These are phyloP conservation scores for Anguilla anguilla DNA, from an alignment of 2,797 vertebrate species.

Conservation along the genomic window DNA sequence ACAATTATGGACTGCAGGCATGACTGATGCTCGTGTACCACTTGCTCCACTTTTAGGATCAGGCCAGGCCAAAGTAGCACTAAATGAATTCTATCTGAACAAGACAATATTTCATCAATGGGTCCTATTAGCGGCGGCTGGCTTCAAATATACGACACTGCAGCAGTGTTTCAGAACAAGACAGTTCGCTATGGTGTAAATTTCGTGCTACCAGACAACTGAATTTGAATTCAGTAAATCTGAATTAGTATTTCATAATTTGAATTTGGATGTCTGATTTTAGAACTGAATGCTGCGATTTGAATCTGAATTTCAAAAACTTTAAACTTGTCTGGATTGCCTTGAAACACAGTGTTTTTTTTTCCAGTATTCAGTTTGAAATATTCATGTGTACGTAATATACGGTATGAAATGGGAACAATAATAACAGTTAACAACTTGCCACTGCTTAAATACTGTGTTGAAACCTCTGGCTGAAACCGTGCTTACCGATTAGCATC, in stretches of 20 bases:
- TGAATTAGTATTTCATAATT: too few species aligned
- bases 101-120: background rate
- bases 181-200: background rate
- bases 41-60: background rate
- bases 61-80: background rate
- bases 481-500: conserved; percentile 84
- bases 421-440: background rate
- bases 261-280: too few species aligned
- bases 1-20: background rate
- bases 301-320: too few species aligned
- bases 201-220: too few species aligned
- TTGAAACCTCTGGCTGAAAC: background rate
- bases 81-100: background rate
- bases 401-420: background rate
- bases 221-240: too few species aligned
- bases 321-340: too few species aligned
- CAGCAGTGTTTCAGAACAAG: background rate
- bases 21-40: background rate
- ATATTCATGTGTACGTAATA: background rate
- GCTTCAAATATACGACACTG: background rate
- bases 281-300: too few species aligned
- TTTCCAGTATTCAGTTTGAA: background rate
- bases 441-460: background rate
- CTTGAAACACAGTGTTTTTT: too few species aligned
- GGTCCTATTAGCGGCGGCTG: background rate